phyloP scores from a whole-genome alignment of 2,797 vertebrate genomes.

The Lerista edwardsae region DNA sequence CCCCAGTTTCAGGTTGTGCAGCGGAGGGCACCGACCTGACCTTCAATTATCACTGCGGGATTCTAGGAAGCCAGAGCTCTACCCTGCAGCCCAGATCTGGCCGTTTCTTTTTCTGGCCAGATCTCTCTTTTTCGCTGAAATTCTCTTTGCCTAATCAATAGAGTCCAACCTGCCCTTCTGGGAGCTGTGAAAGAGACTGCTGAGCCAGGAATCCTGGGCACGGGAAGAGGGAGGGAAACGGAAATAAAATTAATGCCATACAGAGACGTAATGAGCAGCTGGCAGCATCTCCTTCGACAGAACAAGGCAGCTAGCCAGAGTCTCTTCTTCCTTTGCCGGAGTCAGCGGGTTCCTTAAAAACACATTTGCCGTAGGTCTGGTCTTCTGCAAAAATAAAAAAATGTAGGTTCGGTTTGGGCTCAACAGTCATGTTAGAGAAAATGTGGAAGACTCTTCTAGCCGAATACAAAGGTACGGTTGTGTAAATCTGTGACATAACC shows the following conservation, averaged over 20 bases:
- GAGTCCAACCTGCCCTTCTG: slow-evolving; percentile 8
- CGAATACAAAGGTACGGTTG: no score
- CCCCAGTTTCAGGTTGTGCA: neutral
- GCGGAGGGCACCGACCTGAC: neutral
- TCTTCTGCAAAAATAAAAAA: neutral
- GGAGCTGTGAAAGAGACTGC: neutral
- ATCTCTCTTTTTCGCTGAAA: neutral
- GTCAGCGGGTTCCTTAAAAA: neutral
- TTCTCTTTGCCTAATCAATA: neutral
- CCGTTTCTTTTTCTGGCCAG: neutral
- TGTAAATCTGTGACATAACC: no score
- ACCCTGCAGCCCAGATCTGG: neutral
- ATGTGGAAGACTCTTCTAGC: no score
- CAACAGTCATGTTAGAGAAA: neutral
- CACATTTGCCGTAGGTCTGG: neutral
- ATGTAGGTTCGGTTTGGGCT: no score
- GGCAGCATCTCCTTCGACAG: neutral
- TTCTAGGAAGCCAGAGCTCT: neutral
- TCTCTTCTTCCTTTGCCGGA: neutral
- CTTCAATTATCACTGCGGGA: neutral
- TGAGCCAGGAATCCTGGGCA: neutral
- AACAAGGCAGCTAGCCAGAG: neutral
- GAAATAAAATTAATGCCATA: neutral
- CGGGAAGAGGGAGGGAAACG: neutral
- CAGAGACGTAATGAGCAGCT: slow-evolving; percentile 24